Evolutionary conservation across 2,888 invertebrate genomes (phyloP).

Genomic region (Limnephilus marmoratus): DNA sequence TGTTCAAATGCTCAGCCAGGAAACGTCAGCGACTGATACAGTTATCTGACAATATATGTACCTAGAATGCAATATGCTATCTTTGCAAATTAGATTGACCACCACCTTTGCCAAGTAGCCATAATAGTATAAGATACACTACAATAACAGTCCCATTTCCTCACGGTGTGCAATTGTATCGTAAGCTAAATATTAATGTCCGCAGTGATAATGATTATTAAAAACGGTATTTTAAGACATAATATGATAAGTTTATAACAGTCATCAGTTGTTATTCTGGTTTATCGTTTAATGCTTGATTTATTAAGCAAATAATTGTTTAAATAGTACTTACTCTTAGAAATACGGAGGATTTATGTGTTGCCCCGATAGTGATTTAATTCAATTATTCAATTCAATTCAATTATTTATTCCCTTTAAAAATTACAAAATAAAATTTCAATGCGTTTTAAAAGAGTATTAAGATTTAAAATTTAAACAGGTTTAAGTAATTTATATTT

Average conservation of each 20-base stretch:
- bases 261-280: no score
- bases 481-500: no score
- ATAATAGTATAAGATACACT: background rate
- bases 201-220: background rate
- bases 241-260: no score
- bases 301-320: no score
- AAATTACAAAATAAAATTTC: no score
- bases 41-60: background rate
- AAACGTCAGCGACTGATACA: background rate
- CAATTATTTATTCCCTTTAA: no score
- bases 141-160: background rate
- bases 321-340: no score
- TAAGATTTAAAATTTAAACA: no score
- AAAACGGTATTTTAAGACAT: background rate
- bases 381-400: no score
- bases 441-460: no score
- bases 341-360: no score
- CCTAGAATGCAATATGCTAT: background rate
- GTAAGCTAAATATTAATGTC: background rate
- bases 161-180: background rate
- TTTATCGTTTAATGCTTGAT: no score
- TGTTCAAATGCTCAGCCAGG: background rate
- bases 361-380: background rate
- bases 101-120: background rate
- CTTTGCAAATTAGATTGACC: background rate